A percentile compares a stretch with the other conserved stretches of the same genome.
These are phyloP conservation scores for Drosophila repleta DNA, from an alignment of 1,140 invertebrate species.

Conservation along the genomic window DNA sequence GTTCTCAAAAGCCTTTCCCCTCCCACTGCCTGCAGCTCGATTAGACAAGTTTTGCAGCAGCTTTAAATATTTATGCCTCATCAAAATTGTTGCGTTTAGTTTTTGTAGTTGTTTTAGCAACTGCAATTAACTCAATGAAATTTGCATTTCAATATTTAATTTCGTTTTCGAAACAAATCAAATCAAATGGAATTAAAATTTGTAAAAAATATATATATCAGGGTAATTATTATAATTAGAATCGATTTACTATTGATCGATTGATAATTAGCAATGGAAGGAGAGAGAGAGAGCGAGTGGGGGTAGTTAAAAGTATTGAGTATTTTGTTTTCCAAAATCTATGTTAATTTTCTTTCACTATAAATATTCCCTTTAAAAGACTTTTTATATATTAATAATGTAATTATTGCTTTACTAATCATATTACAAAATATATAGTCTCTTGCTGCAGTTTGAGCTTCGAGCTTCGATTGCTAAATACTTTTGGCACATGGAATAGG, in stretches of 20 bases:
- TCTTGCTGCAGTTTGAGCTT: no score
- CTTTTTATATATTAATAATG: no score
- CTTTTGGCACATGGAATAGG: no score
- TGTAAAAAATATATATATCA: not conserved
- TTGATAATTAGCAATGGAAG: not conserved
- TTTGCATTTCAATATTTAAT: slow-evolving; percentile 33
- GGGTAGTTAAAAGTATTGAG: no score
- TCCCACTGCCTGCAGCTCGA: not conserved
- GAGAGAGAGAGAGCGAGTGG: no score
- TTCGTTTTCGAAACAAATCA: slow-evolving; percentile 6
- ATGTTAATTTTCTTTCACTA: no score
- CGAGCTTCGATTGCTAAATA: no score
- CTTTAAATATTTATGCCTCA: slow-evolving; percentile 15
- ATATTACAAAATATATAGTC: no score
- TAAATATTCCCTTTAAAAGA: no score
- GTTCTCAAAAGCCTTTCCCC: slow-evolving; percentile 8
- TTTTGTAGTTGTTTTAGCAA: not conserved
- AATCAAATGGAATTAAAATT: slow-evolving; percentile 13
- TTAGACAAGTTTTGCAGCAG: slow-evolving; percentile 13
- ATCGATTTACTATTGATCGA: not conserved
- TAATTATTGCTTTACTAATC: no score
- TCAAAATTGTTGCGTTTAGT: not conserved
- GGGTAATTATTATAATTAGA: slow-evolving; percentile 27
- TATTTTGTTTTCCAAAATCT: no score
- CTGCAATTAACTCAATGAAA: not conserved